Conservation (phyloP, 2,888 invertebrate species). For the Agriopis leucophaearia region DNA sequence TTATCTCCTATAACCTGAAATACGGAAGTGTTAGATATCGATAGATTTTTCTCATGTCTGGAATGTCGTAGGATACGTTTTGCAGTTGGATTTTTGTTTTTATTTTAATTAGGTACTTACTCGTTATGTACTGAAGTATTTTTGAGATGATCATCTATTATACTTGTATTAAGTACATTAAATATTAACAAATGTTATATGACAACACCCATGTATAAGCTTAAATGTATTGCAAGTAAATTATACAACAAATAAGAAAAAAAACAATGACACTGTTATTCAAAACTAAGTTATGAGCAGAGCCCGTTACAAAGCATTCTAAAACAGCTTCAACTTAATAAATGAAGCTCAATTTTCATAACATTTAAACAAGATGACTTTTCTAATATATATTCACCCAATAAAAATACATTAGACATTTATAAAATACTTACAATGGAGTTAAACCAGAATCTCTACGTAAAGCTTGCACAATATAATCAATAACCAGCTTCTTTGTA, state of each 20-base stretch:
- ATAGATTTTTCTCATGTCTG: too few species aligned
- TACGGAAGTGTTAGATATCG: too few species aligned
- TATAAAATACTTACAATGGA: constrained; percentile 4
- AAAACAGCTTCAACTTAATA: not conserved
- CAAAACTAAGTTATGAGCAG: constrained; percentile 16
- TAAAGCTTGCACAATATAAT: constrained; percentile 61
- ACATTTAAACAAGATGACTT: not conserved
- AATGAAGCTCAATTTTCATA: not conserved
- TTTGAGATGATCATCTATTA: too few species aligned
- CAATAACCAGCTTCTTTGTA: constrained; percentile 66
- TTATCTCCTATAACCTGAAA: too few species aligned
- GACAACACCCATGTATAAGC: not conserved
- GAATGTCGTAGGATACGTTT: too few species aligned
- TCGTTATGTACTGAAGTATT: too few species aligned
- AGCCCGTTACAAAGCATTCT: not conserved
- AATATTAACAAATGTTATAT: too few species aligned
- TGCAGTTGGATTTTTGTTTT: not conserved
- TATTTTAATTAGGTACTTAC: too few species aligned
- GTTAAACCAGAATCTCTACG: constrained; percentile 28
- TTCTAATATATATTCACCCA: not conserved
- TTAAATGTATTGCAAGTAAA: too few species aligned
- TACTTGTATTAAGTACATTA: too few species aligned
- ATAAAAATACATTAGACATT: not conserved
- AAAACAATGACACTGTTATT: not conserved
- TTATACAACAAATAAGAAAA: not conserved